Evolutionary conservation across 2,888 invertebrate species (phyloP).

Genomic region (Epistrophe eligans): DNA sequence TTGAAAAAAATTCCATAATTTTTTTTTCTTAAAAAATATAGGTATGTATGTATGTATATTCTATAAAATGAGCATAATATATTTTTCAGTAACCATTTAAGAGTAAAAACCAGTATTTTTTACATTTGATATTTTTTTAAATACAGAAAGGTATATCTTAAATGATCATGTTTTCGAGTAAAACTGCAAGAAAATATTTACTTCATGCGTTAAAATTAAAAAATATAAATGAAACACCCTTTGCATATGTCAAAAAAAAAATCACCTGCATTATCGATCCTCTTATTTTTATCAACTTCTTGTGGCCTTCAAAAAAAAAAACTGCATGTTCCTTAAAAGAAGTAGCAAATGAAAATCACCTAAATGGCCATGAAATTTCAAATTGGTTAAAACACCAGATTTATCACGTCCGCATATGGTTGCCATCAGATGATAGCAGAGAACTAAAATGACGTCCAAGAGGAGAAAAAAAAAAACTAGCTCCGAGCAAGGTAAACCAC

Average conservation of each 20-base stretch:
- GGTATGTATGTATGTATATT: no score
- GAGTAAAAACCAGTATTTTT: no score
- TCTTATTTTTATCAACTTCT: neutral
- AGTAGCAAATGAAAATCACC: conserved; percentile 1
- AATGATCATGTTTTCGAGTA: no score
- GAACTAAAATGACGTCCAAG: conserved; percentile 11
- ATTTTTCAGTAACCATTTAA: no score
- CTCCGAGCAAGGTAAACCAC: conserved; percentile 57
- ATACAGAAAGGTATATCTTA: no score
- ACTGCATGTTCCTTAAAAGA: conserved; percentile 18
- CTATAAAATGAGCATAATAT: no score
- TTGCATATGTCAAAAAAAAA: neutral
- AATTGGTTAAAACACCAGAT: neutral
- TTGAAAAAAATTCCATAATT: no score
- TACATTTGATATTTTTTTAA: no score
- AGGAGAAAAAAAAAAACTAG: conserved; percentile 11
- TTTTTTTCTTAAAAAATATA: no score
- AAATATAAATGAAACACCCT: neutral
- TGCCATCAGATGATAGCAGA: neutral
- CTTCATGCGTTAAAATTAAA: no score
- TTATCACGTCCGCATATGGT: conserved; percentile 12
- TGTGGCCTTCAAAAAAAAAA: conserved; percentile 1
- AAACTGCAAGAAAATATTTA: no score
- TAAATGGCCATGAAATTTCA: conserved; percentile 49
- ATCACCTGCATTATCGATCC: conserved; percentile 1